Base-by-base conservation (phyloP, 2,888 invertebrate species). In the Xanthostigma xanthostigma region DNA sequence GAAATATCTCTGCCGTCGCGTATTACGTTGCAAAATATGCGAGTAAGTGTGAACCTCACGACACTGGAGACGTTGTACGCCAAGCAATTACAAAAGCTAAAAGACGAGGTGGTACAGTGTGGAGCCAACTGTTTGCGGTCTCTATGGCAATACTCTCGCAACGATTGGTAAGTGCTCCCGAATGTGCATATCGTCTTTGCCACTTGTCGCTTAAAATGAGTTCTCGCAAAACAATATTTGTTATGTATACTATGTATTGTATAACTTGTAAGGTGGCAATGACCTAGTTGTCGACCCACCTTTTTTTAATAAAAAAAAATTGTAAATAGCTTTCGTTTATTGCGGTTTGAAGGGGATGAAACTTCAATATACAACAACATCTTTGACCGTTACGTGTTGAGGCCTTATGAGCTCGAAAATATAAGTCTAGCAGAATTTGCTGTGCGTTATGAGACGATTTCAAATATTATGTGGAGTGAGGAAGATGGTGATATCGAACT, bases 171-270 rank as follows among this genome's bases (percentile, higher is more conserved):
- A 58, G 57, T 37, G 60, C 58, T 0, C 52, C 54, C 1, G 59
- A 60, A 59, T 57, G 53, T n/a, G 61, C 59, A 41, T 61, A 57
- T 41, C 49, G 60, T 34, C 47, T 61, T 9, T 62, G 59, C 41
- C 41, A 41, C 6, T 3, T 41, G 41, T 8, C 41, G 10, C 5
- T 41, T 2, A 41, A 41, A 46, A 41, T 12, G 36, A 51, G 10
- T 49, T 53, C 37, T 14, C 49, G 10, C 51, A 53, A 53, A 43
- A 41, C 2, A 2, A 5, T 41, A n/a, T n/a, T n/a, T n/a, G n/a
- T n/a, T n/a, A n/a, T n/a, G n/a, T n/a, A n/a, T n/a, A n/a, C n/a
- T n/a, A n/a, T n/a, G n/a, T n/a, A n/a, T n/a, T n/a, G n/a, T n/a
- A n/a, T n/a, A n/a, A n/a, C n/a, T n/a, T n/a, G n/a, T n/a, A n/a